Conservation (phyloP, 1,140 invertebrate species). For the Rhopalosiphum padi region DNA sequence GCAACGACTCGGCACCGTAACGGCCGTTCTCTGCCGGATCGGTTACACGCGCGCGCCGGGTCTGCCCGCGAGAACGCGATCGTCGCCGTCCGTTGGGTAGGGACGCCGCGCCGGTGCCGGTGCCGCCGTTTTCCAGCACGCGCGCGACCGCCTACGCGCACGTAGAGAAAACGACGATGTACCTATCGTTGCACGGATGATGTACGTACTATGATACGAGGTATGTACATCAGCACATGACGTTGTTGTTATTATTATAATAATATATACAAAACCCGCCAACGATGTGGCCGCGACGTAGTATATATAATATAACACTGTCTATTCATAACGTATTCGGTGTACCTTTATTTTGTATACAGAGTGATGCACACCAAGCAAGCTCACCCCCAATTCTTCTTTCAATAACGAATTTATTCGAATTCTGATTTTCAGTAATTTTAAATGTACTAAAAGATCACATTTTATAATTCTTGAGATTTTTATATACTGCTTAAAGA, state of each 20-base stretch:
- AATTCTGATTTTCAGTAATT: background rate
- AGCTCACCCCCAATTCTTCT: background rate
- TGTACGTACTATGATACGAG: too few species aligned
- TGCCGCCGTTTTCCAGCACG: background rate
- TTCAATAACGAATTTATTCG: background rate
- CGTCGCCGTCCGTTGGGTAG: background rate
- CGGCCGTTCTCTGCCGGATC: conserved; percentile 33
- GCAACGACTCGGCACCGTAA: background rate
- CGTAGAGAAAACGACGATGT: background rate
- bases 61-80: background rate
- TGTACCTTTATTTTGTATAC: background rate
- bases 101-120: background rate
- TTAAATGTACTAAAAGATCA: background rate
- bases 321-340: background rate
- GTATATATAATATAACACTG: background rate
- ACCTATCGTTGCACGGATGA: background rate
- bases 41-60: conserved; percentile 26
- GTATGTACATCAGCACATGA: background rate
- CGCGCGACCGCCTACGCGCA: background rate
- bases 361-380: background rate
- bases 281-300: background rate
- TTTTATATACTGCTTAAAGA: background rate
- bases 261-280: background rate
- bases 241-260: background rate
- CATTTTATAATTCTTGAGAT: background rate